Conservation (phyloP, 2,797 vertebrate species). For the Poecilia wingei region DNA sequence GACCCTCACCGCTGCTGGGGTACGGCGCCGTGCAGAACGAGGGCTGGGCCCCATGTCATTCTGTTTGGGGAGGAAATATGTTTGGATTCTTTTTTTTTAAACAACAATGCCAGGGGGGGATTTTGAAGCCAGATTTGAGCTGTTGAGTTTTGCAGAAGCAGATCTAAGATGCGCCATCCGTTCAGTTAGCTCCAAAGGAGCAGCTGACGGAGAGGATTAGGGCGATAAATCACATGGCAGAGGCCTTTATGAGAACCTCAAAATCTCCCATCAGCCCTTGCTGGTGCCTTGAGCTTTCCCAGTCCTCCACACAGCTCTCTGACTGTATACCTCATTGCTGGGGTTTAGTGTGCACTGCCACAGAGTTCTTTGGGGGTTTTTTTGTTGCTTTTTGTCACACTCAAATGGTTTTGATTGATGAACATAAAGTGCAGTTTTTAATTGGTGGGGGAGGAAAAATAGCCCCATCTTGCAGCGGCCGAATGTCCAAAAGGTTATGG, state of each 20-base stretch:
- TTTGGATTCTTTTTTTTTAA: background rate
- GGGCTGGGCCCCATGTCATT: constrained; percentile 26
- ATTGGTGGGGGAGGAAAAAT: background rate
- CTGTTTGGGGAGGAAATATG: constrained; percentile 20
- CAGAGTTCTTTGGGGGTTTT: too few species aligned
- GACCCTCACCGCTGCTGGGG: constrained; percentile 24
- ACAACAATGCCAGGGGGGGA: background rate
- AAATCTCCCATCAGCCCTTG: constrained; percentile 49
- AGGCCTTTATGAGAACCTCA: constrained; percentile 54
- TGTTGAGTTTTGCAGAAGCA: constrained; percentile 6
- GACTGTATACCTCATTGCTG: background rate
- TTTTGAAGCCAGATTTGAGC: background rate
- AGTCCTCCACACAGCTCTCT: constrained; percentile 28
- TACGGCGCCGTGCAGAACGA: constrained; percentile 27
- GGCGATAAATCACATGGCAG: constrained; percentile 41
- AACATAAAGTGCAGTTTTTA: background rate
- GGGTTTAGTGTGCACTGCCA: constrained; percentile 26
- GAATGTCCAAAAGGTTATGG: too few species aligned
- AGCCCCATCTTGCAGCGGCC: background rate
- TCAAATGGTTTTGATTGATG: background rate
- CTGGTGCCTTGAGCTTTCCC: constrained; percentile 27
- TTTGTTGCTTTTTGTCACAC: background rate
- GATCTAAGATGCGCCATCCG: background rate
- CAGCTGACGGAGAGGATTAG: constrained; percentile 38
- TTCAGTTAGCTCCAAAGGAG: constrained; percentile 34